A percentile compares a stretch with the other conserved stretches of the same genome.
Conservation (phyloP, 2,797 vertebrate genomes). For the Eulemur coronatus region DNA sequence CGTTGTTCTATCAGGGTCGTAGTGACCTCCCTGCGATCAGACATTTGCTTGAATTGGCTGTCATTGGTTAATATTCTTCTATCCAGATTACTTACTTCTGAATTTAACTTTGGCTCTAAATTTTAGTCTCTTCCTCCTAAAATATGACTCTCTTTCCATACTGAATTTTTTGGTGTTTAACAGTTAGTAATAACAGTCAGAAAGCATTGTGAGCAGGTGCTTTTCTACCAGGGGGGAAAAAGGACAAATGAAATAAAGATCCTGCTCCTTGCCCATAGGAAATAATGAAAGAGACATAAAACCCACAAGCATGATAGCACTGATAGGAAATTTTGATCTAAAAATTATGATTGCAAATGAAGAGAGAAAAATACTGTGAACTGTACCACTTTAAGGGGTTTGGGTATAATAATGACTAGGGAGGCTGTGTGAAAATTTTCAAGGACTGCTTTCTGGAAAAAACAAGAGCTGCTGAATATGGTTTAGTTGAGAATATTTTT, state of each 20-base stretch:
- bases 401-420: background rate
- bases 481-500: background rate
- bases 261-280: background rate
- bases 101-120: conserved; percentile 20
- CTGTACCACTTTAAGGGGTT: background rate
- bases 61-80: conserved; percentile 25
- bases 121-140: background rate
- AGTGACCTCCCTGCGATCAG: conserved; percentile 17
- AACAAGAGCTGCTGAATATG: background rate
- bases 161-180: background rate
- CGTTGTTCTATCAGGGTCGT: conserved; percentile 40
- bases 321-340: background rate
- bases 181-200: background rate
- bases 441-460: background rate
- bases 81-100: background rate
- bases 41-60: background rate
- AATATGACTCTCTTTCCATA: background rate
- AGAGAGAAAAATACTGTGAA: background rate
- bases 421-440: background rate
- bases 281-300: background rate
- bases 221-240: background rate
- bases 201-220: background rate
- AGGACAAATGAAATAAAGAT: background rate
- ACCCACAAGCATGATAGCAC: background rate
- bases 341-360: conserved; percentile 6